These are phyloP conservation scores for Periplaneta americana DNA, from an alignment of 1,140 invertebrate genomes.

Conservation along the genomic window DNA sequence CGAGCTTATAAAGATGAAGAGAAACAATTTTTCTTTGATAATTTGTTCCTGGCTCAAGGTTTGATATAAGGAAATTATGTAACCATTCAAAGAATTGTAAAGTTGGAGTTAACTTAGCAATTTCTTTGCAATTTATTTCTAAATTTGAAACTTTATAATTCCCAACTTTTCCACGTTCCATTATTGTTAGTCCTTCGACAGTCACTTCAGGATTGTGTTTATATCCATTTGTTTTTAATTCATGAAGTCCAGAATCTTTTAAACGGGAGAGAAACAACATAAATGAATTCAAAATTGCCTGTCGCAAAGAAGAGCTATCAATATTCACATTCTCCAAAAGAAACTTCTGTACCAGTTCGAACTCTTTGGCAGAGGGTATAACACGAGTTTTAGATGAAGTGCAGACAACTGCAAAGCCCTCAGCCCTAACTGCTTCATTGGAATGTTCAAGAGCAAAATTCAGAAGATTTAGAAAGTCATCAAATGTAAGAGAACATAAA, in stretches of 20 bases:
- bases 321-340: conserved; percentile 23
- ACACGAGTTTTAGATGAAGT: conserved; percentile 18
- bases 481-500: neutral
- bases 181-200: too few relatives aligned
- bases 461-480: neutral
- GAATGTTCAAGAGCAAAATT: neutral
- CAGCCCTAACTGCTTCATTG: neutral
- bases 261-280: conserved; percentile 18
- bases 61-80: conserved; percentile 39
- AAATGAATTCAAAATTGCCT: conserved; percentile 21
- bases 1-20: conserved; percentile 35
- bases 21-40: conserved; percentile 48
- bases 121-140: neutral
- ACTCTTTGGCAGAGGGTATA: conserved; percentile 19
- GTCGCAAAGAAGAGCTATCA: conserved; percentile 21
- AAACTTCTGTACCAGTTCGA: conserved; percentile 20
- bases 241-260: conserved; percentile 18
- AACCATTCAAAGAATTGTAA: conserved; percentile 42
- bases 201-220: neutral
- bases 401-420: conserved; percentile 22
- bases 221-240: neutral
- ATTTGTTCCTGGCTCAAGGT: conserved; percentile 43
- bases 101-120: neutral
- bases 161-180: neutral
- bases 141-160: neutral